Percentiles rank a stretch among this genome's conserved stretches.
Conservation (phyloP, 1,140 invertebrate species). For the Musca vetustissima region DNA sequence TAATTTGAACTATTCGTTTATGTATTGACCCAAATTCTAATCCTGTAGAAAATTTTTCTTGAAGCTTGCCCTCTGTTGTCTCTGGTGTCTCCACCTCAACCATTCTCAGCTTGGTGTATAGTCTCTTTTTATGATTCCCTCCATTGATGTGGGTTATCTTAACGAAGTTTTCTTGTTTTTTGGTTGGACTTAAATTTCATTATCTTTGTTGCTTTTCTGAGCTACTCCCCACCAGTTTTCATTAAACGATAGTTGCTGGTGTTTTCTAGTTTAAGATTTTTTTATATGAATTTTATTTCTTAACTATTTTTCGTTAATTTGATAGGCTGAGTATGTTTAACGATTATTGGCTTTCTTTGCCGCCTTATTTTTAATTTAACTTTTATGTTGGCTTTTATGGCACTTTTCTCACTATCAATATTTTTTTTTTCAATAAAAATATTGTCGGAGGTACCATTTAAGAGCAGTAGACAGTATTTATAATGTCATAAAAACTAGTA, state of each 20-base stretch:
- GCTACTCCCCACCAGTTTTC: no score
- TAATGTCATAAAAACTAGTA: no score
- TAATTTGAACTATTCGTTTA: constrained; percentile 16
- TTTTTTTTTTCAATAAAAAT: no score
- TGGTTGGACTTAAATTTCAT: neutral
- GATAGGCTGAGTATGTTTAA: no score
- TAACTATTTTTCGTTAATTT: neutral
- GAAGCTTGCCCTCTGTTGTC: neutral
- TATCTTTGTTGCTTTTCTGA: neutral
- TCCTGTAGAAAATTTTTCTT: neutral
- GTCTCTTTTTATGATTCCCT: neutral
- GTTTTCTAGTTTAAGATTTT: no score
- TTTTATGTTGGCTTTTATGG: no score
- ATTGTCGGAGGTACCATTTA: no score
- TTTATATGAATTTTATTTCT: neutral
- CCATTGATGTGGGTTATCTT: neutral
- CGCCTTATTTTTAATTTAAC: no score
- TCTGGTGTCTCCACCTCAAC: neutral
- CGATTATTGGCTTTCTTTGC: no score
- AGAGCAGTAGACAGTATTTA: no score
- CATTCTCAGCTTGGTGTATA: neutral
- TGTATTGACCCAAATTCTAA: constrained; percentile 8
- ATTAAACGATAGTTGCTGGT: no score
- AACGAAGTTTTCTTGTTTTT: neutral
- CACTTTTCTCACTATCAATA: no score